Percentiles rank a stretch among this genome's conserved stretches.
phyloP scores from a whole-genome alignment of 2,113 vertebrate genomes.

The Corydoras maculifer region DNA sequence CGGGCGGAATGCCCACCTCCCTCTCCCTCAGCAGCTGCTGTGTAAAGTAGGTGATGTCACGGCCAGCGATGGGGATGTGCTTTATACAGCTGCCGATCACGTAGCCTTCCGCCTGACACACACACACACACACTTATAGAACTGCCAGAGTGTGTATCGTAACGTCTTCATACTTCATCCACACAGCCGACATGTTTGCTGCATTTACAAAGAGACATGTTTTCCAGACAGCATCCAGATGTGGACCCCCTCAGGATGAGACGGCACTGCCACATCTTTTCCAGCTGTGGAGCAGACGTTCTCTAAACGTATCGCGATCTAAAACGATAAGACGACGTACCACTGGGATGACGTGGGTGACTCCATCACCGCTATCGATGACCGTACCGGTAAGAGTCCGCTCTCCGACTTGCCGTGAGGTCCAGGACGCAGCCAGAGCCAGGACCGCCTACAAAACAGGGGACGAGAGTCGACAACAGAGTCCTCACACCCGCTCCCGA shows the following conservation, averaged over 20 bases:
- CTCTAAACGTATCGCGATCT: too few species aligned
- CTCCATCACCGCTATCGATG: slow-evolving; percentile 96
- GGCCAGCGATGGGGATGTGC: slow-evolving; percentile 96
- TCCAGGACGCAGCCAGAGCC: slow-evolving; percentile 96
- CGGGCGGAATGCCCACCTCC: slow-evolving; percentile 96
- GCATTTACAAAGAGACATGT: too few species aligned
- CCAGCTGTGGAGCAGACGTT: too few species aligned
- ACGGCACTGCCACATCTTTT: too few species aligned
- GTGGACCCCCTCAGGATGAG: too few species aligned
- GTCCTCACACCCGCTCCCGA: too few species aligned
- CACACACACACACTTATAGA: not conserved
- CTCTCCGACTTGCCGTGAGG: slow-evolving; percentile 94
- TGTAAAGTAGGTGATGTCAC: slow-evolving; percentile 98
- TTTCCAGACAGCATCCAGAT: too few species aligned
- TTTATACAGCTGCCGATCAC: slow-evolving; percentile 99
- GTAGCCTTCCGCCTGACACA: slow-evolving; percentile 87
- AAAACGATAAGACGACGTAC: slow-evolving; percentile 62
- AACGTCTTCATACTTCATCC: too few species aligned
- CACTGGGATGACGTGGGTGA: slow-evolving; percentile 97
- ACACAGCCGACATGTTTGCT: too few species aligned
- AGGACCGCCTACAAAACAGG: slow-evolving; percentile 77
- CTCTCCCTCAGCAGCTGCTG: slow-evolving; percentile 91
- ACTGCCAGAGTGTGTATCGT: too few species aligned
- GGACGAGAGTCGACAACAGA: too few species aligned
- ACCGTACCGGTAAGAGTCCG: slow-evolving; percentile 91